Base-by-base conservation (phyloP, 1,140 invertebrate species). In the Macrobrachium rosenbergii region DNA sequence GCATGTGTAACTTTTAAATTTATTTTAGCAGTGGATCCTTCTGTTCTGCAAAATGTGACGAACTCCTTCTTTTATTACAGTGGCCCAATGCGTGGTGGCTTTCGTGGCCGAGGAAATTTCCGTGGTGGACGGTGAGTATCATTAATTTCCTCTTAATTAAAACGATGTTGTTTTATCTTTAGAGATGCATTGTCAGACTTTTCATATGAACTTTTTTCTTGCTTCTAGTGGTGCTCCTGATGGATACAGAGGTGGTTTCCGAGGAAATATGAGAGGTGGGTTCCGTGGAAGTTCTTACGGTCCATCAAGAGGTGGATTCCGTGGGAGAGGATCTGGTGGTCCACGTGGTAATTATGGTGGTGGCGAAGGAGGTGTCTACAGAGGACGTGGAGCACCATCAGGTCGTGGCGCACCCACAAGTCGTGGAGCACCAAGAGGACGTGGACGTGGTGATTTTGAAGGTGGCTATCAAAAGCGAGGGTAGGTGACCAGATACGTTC, bases 321-420 rank as follows among this genome's bases (percentile, higher is more conserved):
- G 67, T 14, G 67, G 67, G 11, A 21, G 67, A 28, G 67, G 67
- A 2, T 12, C 21, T 69, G 67, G 67, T 69, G 67, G 21, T 69
- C 67, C 67, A 12, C 67, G 67, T 69, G 67, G 67, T 69, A 69
- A 19, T 69, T 69, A 69, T 21, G 67, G 67, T 3, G 67, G 67
- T 21, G 67, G 67, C 37, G 67, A 69, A 69, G 67, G 67, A 12
- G 67, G 67, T 19, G 67, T 14, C 67, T 69, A 69, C 67, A 69
- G 67, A 37, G 67, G 67, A 21, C 21, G 67, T 10, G 52, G 52
- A 52, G 52, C 52, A 12, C 52, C 52, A 5, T 69, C 21, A 21
- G 37, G 37, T 37, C 21, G 67, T 21, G 67, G 67, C 14, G 67
- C 21, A 12, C 37, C 21, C 37, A 37, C 21, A 5, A 37, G 67